These are phyloP conservation scores for Drosophila simulans DNA, from an alignment of 1,140 invertebrate genomes.

Conservation along the genomic window DNA sequence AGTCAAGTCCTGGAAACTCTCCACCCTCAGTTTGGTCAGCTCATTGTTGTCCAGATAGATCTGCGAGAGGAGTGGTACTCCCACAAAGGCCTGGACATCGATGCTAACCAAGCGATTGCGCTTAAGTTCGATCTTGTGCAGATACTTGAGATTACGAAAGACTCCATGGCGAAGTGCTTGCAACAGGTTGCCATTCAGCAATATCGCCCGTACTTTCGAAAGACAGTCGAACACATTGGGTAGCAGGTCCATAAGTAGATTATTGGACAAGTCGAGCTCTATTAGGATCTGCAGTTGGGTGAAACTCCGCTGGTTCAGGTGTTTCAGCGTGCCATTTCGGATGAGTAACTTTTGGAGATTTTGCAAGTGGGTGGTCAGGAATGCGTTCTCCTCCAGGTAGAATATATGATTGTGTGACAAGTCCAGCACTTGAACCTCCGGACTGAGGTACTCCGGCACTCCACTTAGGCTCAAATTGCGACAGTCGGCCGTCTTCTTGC, in stretches of 20 bases:
- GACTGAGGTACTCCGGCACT: conserved; percentile 89
- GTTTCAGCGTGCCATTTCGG: conserved; percentile 88
- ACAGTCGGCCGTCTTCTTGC: conserved; percentile 93
- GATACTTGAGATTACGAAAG: conserved; percentile 90
- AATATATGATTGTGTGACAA: conserved; percentile 89
- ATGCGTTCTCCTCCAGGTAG: conserved; percentile 88
- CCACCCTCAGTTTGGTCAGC: conserved; percentile 87
- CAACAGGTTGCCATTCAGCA: conserved; percentile 90
- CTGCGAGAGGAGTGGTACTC: conserved; percentile 88
- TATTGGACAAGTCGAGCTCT: conserved; percentile 92
- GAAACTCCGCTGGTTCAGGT: conserved; percentile 89
- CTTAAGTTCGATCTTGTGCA: conserved; percentile 91
- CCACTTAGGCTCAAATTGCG: conserved; percentile 87
- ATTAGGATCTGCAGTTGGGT: conserved; percentile 91
- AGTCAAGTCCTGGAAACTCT: conserved; percentile 86
- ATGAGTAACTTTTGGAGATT: conserved; percentile 93
- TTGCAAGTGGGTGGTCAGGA: conserved; percentile 88
- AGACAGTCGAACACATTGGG: conserved; percentile 90
- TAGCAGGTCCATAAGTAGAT: conserved; percentile 88
- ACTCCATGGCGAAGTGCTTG: conserved; percentile 88
- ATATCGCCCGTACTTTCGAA: conserved; percentile 88
- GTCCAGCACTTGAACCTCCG: conserved; percentile 91
- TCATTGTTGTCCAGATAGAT: conserved; percentile 91
- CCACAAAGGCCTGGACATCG: conserved; percentile 88
- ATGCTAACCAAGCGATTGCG: conserved; percentile 90